phyloP scores from a whole-genome alignment of 2,888 invertebrate genomes.

The Diogma glabrata region DNA sequence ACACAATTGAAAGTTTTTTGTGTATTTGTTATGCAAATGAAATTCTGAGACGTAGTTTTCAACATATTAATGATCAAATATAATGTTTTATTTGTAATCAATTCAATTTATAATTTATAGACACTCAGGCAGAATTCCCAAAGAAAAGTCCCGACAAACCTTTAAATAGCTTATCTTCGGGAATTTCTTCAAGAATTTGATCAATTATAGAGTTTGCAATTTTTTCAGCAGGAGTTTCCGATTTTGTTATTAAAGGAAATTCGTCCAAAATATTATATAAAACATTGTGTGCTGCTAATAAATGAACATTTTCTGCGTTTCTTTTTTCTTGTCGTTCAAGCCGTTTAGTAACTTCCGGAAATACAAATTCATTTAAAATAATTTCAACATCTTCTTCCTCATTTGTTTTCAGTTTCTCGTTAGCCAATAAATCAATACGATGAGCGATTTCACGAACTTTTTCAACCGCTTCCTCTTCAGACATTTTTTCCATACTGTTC shows the following conservation, averaged over 20 bases:
- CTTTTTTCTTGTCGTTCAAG: constrained; percentile 33
- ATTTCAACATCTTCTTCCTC: constrained; percentile 21
- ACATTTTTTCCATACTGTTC: constrained; percentile 45
- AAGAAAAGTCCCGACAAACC: no score
- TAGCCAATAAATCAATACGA: constrained; percentile 43
- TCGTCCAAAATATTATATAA: constrained; percentile 29
- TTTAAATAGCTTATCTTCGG: no score
- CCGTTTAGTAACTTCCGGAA: constrained; percentile 36
- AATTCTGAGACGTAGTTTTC: no score
- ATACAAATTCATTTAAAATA: constrained; percentile 32
- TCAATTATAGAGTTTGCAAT: background rate
- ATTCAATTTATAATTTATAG: no score
- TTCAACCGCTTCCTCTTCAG: constrained; percentile 41
- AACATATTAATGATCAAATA: no score
- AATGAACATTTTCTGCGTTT: constrained; percentile 31
- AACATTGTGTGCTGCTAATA: constrained; percentile 33
- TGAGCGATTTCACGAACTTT: constrained; percentile 43
- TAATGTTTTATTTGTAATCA: no score
- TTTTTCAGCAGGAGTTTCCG: background rate
- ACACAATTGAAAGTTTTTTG: no score
- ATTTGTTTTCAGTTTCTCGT: constrained; percentile 30
- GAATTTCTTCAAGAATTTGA: background rate
- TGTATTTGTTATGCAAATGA: no score
- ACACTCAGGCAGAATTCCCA: no score
- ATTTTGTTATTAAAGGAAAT: background rate